phyloP scores from a whole-genome alignment of 2,797 vertebrate species.

The Setipinna tenuifilis region DNA sequence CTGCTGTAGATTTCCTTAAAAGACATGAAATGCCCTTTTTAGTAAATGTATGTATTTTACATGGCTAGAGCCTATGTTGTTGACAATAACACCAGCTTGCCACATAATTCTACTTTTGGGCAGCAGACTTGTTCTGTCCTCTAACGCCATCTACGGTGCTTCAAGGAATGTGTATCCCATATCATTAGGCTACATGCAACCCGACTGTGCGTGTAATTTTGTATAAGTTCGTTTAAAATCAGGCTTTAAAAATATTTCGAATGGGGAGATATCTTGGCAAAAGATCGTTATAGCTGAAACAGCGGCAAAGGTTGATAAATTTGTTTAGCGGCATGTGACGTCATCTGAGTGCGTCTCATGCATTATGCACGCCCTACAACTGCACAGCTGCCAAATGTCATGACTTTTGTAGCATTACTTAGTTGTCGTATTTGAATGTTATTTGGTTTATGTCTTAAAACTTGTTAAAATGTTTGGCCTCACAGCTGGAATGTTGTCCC shows the following conservation, averaged over 20 bases:
- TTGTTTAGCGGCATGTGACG: conserved; percentile 37
- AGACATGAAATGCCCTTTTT: too few species aligned
- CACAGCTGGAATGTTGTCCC: neutral
- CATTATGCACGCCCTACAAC: neutral
- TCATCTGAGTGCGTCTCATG: conserved; percentile 60
- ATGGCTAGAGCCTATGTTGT: too few species aligned
- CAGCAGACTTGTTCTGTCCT: neutral
- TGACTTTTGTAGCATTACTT: neutral
- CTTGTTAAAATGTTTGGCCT: neutral
- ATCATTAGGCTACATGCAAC: neutral
- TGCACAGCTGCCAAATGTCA: neutral
- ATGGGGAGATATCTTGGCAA: neutral
- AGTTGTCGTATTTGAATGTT: neutral
- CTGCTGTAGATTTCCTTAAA: too few species aligned
- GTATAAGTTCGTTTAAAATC: neutral
- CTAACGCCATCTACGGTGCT: neutral
- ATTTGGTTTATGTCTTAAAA: neutral
- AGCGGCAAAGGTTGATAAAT: neutral
- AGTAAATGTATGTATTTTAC: too few species aligned
- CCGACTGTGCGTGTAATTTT: neutral
- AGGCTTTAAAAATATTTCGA: neutral
- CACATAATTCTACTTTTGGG: too few species aligned
- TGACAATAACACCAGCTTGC: too few species aligned
- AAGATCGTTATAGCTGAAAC: neutral
- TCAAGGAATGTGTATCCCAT: neutral